Evolutionary conservation across 1,140 invertebrate genomes (phyloP).

Genomic region (Calephelis virginiensis): DNA sequence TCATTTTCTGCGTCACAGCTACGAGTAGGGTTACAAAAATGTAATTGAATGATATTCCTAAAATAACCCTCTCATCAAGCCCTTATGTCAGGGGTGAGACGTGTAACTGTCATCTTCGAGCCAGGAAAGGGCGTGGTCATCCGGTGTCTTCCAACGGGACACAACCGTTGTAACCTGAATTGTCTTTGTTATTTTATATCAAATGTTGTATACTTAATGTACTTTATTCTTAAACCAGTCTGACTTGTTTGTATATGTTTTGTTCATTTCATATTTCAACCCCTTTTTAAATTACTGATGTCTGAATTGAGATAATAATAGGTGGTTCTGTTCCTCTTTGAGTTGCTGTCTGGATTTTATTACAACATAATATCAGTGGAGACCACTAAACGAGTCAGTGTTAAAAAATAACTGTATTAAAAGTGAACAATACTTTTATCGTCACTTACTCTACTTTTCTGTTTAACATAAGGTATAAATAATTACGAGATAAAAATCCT

Average conservation of each 20-base stretch:
- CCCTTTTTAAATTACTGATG: neutral
- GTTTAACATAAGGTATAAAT: too few relatives aligned
- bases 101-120: slow-evolving; percentile 53
- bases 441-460: too few relatives aligned
- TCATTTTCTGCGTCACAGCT: slow-evolving; percentile 13
- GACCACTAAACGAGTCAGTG: too few relatives aligned
- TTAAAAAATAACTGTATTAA: too few relatives aligned
- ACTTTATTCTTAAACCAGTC: neutral
- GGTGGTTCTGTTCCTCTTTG: neutral
- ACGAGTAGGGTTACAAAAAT: slow-evolving; percentile 8
- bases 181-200: slow-evolving; percentile 32
- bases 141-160: slow-evolving; percentile 58
- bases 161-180: slow-evolving; percentile 40
- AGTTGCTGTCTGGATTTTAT: neutral
- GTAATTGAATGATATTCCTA: slow-evolving; percentile 16
- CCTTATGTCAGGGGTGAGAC: slow-evolving; percentile 41
- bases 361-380: neutral
- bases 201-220: slow-evolving; percentile 20
- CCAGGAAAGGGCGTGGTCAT: slow-evolving; percentile 68
- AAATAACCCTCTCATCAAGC: slow-evolving; percentile 32
- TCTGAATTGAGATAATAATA: neutral
- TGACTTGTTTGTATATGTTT: slow-evolving; percentile 4
- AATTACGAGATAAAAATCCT: too few relatives aligned
- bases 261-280: neutral
- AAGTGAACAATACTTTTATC: too few relatives aligned